Percentiles rank a stretch among this genome's conserved stretches.
Conservation (phyloP, 2,797 vertebrate species). For the Gastrophryne carolinensis region DNA sequence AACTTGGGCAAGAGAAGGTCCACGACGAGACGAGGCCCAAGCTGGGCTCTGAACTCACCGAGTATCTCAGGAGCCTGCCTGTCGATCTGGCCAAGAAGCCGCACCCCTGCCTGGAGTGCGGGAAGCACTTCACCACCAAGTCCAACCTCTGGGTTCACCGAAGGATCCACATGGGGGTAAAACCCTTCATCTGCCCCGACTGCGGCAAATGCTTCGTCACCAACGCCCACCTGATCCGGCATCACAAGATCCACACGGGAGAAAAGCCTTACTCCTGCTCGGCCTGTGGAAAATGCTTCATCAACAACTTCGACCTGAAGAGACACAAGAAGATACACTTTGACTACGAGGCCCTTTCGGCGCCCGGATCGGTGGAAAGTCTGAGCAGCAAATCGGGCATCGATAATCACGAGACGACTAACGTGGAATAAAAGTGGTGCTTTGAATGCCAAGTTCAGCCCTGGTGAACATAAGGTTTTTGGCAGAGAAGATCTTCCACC, state of each 20-base stretch:
- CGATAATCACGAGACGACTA: neutral
- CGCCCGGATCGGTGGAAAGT: neutral
- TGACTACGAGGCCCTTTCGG: neutral
- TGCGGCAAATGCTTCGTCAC: conserved; percentile 18
- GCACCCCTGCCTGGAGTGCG: neutral
- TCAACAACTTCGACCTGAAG: neutral
- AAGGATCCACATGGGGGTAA: neutral
- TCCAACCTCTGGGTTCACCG: neutral
- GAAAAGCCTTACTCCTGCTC: conserved; percentile 38
- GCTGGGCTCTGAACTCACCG: neutral
- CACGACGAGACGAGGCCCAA: neutral
- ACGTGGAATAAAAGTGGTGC: neutral
- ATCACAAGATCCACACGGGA: conserved; percentile 12
- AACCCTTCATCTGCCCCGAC: neutral
- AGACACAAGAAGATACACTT: neutral
- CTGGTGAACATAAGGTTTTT: too few species aligned
- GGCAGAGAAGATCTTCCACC: too few species aligned
- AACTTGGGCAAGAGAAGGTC: conserved; percentile 13
- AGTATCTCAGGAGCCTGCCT: neutral
- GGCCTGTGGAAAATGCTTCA: conserved; percentile 29
- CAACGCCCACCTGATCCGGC: neutral
- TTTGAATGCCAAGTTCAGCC: too few species aligned
- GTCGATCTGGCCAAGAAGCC: neutral
- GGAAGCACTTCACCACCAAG: neutral
- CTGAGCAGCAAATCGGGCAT: neutral